Evolutionary conservation across 2,888 invertebrate genomes (phyloP), one percentile per base, ranked within the genome.

Genomic region (Lasioglossum pauxillum): DNA sequence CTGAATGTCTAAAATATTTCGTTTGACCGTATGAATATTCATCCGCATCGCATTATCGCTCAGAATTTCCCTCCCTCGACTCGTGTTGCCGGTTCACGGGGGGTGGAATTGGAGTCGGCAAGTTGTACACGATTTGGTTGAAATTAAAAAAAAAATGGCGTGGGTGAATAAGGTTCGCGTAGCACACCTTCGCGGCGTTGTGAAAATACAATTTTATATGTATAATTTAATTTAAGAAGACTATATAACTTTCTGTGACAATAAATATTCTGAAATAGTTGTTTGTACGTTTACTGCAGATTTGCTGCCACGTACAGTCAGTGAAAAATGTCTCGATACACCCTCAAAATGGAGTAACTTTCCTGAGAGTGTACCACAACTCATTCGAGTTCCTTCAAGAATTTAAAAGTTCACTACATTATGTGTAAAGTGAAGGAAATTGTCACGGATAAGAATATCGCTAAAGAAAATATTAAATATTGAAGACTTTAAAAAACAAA

Each of bases 11-110:
- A 46, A 74, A 83, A 85, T 83, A 76, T 77, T 85, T 84, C 64
- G 60, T 49, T 72, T 46, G 60, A n/a, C 64, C 60, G 12, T 27
- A 75, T 80, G 85, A 85, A 85, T 85, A 85, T 84, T 76, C 85
- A 80, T 74, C 53, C 7, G 31, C 31, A 73, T 57, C 46, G 46
- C 38, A 79, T 84, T 76, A 83, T 73, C 84, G 41, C 57, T 8
- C 44, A 27, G 53, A 75, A 78, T 83, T 83, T 71, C 64, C 60
- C 60, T 75, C 35, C 46, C 19, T 38, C 46, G 41, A 10, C n/a
- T 38, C n/a, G 44, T 23, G 35, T 44, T 8, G 46, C 14, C 27
- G 16, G 16, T 67, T 16, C 67, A 19, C 67, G 8, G 31, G 31
- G 19, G 31, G 31, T 31, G 35, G 35, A 67, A 67, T 35, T 7